Conservation (phyloP, 2,888 invertebrate species). For the Tenthredo livida region DNA sequence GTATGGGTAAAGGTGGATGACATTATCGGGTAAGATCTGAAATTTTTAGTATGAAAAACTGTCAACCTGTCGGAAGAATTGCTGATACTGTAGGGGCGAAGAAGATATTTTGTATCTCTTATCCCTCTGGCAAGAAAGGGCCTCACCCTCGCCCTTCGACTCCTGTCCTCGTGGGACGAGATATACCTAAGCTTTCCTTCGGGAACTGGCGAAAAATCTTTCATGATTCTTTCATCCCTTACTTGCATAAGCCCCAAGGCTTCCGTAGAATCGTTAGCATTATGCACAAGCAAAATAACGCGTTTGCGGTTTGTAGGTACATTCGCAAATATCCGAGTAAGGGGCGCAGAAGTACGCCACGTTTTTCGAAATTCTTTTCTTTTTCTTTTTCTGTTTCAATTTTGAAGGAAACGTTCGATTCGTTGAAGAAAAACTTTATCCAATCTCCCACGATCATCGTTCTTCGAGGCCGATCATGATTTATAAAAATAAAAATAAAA, state of each 20-base stretch:
- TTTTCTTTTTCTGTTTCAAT: too few species aligned
- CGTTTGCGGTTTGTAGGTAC: slow-evolving; percentile 26
- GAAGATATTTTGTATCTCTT: slow-evolving; percentile 46
- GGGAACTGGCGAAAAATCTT: slow-evolving; percentile 44
- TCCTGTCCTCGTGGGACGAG: slow-evolving; percentile 13
- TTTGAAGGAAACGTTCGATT: neutral
- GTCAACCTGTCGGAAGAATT: slow-evolving; percentile 35
- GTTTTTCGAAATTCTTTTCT: neutral
- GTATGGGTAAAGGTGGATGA: neutral
- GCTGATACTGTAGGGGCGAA: neutral
- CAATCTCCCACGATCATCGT: neutral
- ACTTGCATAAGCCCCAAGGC: neutral
- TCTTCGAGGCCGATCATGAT: neutral
- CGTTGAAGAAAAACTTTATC: neutral
- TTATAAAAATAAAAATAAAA: slow-evolving; percentile 23
- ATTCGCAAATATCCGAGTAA: neutral
- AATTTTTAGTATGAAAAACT: slow-evolving; percentile 14
- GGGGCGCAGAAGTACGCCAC: neutral
- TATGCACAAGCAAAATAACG: slow-evolving; percentile 11
- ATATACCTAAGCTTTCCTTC: slow-evolving; percentile 52
- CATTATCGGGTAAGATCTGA: slow-evolving; percentile 31
- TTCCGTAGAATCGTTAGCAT: neutral
- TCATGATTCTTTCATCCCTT: slow-evolving; percentile 41
- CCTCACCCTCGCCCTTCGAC: slow-evolving; percentile 19
- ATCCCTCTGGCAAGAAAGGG: slow-evolving; percentile 10